Evolutionary conservation across 2,888 invertebrate genomes (phyloP), one percentile per base, ranked within the genome.

Genomic region (Lasiommata megera): DNA sequence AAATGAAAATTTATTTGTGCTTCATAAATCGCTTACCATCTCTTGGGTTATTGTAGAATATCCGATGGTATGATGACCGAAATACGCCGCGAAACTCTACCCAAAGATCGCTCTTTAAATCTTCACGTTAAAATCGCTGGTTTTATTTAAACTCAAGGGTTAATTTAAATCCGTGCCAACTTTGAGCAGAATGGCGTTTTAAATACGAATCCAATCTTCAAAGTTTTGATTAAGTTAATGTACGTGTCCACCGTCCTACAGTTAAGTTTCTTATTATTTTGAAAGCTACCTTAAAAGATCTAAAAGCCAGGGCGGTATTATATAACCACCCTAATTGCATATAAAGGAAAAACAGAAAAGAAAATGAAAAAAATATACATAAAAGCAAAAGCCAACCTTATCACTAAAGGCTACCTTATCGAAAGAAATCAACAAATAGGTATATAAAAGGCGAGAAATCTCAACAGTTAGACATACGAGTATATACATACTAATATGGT

Each of bases 171-270:
- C 46, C 9, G 29, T 14, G 46, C 11, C 31, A 17, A 46, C 29
- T 46, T 44, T 46, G 3, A 31, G 31, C 46, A 31, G 31, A 16
- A 31, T 16, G 29, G 46, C 29, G 29, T 31, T 46, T 29, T 29
- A 31, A 44, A 44, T 46, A 29, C 46, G 16, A 46, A 46, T 46
- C 46, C 46, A 29, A 46, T 31, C 31, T 46, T 16, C 44, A 29
- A 46, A 46, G 46, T 46, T 46, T n/a, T 31, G 31, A 31, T 46
- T 46, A 29, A n/a, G 28, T 29, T 43, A 23, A 7, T 31, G 11
- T 34, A 34, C 34, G 11, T 34, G 3, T 11, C 34, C 11, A 34
- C 11, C 3, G 2, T 2, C 3, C 11, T 9, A 1, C 34, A 34
- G 34, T 34, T 11, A 1, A 34, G 11, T 34, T 34, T 34, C 34